Base-by-base conservation (phyloP, 2,797 vertebrate genomes). In the Cyclura pinguis region DNA sequence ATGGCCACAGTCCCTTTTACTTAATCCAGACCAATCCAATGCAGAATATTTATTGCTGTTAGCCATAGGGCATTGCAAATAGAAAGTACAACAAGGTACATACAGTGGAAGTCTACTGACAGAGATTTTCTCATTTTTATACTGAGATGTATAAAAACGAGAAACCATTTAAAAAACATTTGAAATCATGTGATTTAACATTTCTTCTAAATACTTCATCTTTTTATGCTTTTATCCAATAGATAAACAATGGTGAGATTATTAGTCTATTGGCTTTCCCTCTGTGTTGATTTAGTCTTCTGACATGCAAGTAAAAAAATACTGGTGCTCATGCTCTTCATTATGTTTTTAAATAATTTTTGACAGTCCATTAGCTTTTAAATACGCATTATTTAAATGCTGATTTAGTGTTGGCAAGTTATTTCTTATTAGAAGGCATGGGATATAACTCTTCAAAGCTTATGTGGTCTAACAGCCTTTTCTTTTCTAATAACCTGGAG, bases 401-500 rank as follows among this genome's bases (percentile, higher is more conserved):
- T 93, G 14, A 84, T 91, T 93, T 91, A 42, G 92, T 94, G 93
- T 82, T 47, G 88, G 74, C 87, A 67, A 32, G 80, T 67, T 42
- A 3, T 91, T 35, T 89, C n/a, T 94, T 76, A 89, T 57, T 84
- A 22, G 82, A 0, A 29, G 77, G 3, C 1, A 0, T 1, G 32
- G 50, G 32, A 80, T 83, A 32, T 93, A 93, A 38, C 32, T 93
- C 6, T 50, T 89, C 85, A 42, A 89, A 74, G 42, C 9, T 57
- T 90, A 32, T 88, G 77, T 35, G 57, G 76, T 52, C 73, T 72
- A 91, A 83, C 62, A 86, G 73, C 18, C n/a, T 93, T 95, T 94
- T 96, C 89, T 94, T 20, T 92, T 94, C 77, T 91, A 90, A 82
- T 94, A 95, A 94, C 87, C 93, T 92, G 90, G 86, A 94, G 89